Evolutionary conservation across 2,888 invertebrate genomes (phyloP).

Genomic region (Lymantria monacha): DNA sequence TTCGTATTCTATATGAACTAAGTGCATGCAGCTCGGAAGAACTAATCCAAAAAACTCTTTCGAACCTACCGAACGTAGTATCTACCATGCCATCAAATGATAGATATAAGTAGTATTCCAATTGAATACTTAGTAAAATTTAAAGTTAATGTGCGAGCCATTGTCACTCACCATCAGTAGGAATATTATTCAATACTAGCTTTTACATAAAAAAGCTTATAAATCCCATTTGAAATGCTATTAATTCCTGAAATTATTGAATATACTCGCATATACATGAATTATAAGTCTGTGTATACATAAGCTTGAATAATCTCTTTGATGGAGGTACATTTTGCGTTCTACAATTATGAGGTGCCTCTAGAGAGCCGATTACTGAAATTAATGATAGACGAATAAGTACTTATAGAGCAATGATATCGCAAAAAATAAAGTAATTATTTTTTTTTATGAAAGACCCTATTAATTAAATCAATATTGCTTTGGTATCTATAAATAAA

Average conservation of each 20-base stretch:
- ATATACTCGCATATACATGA: slow-evolving; percentile 16
- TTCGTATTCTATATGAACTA: no score
- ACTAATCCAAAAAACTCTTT: no score
- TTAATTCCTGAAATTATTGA: slow-evolving; percentile 7
- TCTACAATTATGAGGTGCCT: slow-evolving; percentile 31
- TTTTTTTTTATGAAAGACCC: slow-evolving; percentile 30
- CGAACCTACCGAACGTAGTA: no score
- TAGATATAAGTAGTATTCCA: no score
- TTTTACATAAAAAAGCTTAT: no score
- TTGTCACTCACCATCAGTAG: no score
- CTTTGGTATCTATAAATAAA: slow-evolving; percentile 30
- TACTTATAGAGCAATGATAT: slow-evolving; percentile 29
- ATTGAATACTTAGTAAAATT: no score
- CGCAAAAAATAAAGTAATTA: slow-evolving; percentile 35
- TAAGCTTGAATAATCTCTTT: slow-evolving; percentile 33
- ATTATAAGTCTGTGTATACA: slow-evolving; percentile 19
- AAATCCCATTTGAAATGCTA: slow-evolving; percentile 4
- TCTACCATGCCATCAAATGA: no score
- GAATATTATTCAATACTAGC: no score
- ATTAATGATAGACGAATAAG: slow-evolving; percentile 35
- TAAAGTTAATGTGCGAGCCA: no score
- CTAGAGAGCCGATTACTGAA: slow-evolving; percentile 34
- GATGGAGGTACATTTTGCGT: slow-evolving; percentile 23
- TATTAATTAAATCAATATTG: slow-evolving; percentile 36
- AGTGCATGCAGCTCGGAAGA: no score